Conservation (phyloP, 2,113 vertebrate genomes). For the Phylloscopus whistleri region DNA sequence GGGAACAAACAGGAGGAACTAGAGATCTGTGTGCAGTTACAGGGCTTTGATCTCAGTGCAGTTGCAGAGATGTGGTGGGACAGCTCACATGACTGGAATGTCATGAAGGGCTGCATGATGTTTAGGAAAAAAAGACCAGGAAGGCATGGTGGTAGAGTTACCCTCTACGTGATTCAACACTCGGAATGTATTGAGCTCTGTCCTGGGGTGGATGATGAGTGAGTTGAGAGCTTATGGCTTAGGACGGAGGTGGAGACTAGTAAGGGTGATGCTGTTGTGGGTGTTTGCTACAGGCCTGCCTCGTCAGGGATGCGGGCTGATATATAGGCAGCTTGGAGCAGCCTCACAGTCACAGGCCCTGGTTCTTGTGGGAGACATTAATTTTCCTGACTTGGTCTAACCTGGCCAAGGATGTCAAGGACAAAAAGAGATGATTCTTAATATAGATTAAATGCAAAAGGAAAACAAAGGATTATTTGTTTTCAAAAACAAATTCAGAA, state of each 20-base stretch:
- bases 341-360: neutral
- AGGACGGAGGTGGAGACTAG: neutral
- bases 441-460: neutral
- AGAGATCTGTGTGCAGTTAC: neutral
- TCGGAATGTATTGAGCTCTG: neutral
- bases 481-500: neutral
- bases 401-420: neutral
- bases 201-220: neutral
- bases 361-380: neutral
- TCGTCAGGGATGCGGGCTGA: neutral
- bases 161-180: neutral
- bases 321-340: accelerated
- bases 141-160: neutral
- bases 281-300: neutral
- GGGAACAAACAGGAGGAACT: neutral
- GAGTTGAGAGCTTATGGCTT: neutral
- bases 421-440: neutral
- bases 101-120: neutral
- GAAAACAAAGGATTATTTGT: neutral
- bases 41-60: neutral
- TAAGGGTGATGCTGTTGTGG: neutral
- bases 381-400: neutral
- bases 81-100: neutral
- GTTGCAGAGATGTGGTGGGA: neutral
- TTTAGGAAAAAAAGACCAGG: neutral